These are phyloP conservation scores for Mycetomoellerius zeteki DNA, from an alignment of 1,140 invertebrate species.

Conservation along the genomic window DNA sequence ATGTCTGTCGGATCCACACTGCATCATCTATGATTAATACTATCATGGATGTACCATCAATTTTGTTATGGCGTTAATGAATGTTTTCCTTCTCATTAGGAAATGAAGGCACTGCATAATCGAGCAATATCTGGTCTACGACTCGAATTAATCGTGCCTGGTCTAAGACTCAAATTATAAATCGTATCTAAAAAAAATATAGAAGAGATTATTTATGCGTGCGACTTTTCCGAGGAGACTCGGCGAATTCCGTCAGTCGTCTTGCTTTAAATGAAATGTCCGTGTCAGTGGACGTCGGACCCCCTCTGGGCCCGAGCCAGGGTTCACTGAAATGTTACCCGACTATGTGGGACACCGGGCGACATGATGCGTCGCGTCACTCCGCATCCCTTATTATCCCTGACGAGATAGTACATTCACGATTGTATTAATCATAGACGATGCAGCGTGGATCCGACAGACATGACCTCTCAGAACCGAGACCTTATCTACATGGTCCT, in stretches of 20 bases:
- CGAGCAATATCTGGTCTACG: background rate
- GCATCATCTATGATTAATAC: constrained; percentile 68
- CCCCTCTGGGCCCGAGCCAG: constrained; percentile 68
- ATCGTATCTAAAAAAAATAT: constrained; percentile 58
- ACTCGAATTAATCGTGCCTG: background rate
- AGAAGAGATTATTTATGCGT: constrained; percentile 61
- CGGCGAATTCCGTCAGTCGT: constrained; percentile 60
- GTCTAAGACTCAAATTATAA: constrained; percentile 1
- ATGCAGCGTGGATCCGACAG: constrained; percentile 50
- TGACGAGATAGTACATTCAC: constrained; percentile 56
- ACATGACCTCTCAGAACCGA: constrained; percentile 38
- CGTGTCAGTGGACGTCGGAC: constrained; percentile 73
- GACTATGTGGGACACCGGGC: constrained; percentile 62
- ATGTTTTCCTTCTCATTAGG: background rate
- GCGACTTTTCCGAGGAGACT: constrained; percentile 13
- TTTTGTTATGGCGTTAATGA: background rate
- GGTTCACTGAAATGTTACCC: constrained; percentile 29
- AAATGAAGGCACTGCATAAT: background rate
- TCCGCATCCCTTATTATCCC: constrained; percentile 69
- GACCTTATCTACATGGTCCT: constrained; percentile 49
- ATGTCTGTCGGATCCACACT: constrained; percentile 37
- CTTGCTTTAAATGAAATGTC: constrained; percentile 78
- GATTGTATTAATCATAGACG: constrained; percentile 72
- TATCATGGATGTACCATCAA: constrained; percentile 63
- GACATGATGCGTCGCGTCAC: constrained; percentile 66